Evolutionary conservation across 2,113 vertebrate species (phyloP).

Genomic region (Tonatia bakeri): DNA sequence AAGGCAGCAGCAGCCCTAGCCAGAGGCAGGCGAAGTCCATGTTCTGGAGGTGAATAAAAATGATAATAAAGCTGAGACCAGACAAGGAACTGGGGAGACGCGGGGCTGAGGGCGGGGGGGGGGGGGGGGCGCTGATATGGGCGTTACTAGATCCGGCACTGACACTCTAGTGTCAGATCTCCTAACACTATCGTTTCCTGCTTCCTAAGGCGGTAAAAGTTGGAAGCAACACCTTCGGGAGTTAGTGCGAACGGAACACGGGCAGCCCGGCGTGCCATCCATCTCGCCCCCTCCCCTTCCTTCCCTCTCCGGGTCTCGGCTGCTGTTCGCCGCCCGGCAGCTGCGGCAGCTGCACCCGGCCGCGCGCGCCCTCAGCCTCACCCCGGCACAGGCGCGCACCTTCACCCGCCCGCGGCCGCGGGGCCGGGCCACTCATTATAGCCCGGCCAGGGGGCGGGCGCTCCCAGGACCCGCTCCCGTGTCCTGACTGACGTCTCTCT

Average conservation of each 20-base stretch:
- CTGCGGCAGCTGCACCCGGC: neutral
- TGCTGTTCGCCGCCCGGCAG: neutral
- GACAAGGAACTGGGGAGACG: neutral
- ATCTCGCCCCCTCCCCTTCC: neutral
- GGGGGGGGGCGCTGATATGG: rapidly evolving
- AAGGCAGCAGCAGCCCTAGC: slow-evolving; percentile 62
- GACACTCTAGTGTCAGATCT: neutral
- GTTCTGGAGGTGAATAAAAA: slow-evolving; percentile 37
- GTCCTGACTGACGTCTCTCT: slow-evolving; percentile 37
- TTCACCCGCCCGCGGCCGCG: neutral
- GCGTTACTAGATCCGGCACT: neutral
- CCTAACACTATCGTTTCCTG: neutral
- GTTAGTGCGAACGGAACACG: neutral
- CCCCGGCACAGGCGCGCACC: neutral
- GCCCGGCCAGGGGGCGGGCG: neutral
- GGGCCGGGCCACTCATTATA: rapidly evolving
- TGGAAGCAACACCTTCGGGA: neutral
- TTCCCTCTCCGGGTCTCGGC: rapidly evolving
- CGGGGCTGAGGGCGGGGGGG: neutral
- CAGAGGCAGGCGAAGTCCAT: slow-evolving; percentile 63
- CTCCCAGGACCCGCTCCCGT: slow-evolving; percentile 22
- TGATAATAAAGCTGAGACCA: neutral
- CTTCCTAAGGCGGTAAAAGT: neutral
- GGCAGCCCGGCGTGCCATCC: neutral
- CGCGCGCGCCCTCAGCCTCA: neutral